Evolutionary conservation across 1,140 invertebrate species (phyloP), one percentile per base, ranked within the genome.

Genomic region (Drosophila mayri): DNA sequence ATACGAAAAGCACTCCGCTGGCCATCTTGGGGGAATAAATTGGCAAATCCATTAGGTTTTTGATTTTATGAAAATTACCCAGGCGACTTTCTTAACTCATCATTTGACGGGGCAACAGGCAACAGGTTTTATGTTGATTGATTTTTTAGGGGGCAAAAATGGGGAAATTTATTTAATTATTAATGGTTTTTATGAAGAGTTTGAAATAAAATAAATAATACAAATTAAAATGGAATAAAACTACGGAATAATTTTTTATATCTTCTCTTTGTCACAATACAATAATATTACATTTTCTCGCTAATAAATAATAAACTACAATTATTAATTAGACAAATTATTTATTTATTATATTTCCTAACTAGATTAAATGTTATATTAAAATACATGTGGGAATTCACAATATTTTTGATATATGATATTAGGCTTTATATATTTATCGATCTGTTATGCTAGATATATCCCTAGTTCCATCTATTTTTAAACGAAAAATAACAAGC

Each of bases 11-110:
- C 43, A 60, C 58, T 57, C 18, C 12, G 30, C 25, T 20, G 40
- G 35, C 40, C 40, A 60, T 59, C 18, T 38, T 65, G 38, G 62
- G 38, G 62, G 38, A 65, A 65, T 62, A 65, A 25, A 35, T 62
- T 62, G 63, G 40, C 16, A 46, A 43, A 61, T 64, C 54, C 60
- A 62, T 63, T 59, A 55, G 30, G 62, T 64, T 59, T 41, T 28
- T 41, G 37, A 59, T 59, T 64, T 64, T 59, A 64, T 64, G 62
- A 64, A 64, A 59, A 64, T 59, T 58, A n/a, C 37, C 37, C 61
- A 35, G 5, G 22, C 28, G n/a, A 60, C 62, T 75, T 57, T 75
- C 58, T 43, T 40, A 68, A 41, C 11, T 20, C 18, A 57, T 60
- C 18, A 41, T 62, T 37, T 18, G 32, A 35, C 10, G 2, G 43